phyloP scores from a whole-genome alignment of 2,888 invertebrate genomes.

The Clitarchus hookeri region DNA sequence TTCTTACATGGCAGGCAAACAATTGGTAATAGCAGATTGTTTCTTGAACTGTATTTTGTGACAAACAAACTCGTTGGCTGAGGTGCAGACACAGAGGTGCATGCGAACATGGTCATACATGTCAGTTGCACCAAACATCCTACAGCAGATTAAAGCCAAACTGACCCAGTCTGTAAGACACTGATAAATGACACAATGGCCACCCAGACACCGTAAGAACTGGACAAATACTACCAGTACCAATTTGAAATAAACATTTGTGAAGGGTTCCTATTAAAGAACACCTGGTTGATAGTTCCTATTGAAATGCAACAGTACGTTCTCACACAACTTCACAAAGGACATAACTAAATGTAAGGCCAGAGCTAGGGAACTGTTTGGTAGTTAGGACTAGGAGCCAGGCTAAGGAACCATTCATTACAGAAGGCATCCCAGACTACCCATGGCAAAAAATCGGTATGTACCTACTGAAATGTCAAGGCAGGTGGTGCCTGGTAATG shows the following conservation, averaged over 20 bases:
- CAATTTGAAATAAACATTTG: too few species aligned
- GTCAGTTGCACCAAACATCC: too few species aligned
- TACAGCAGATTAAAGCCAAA: too few species aligned
- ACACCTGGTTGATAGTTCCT: too few species aligned
- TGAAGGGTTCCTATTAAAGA: not conserved
- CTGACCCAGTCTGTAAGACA: too few species aligned
- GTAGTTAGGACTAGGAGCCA: not conserved
- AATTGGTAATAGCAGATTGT: not conserved
- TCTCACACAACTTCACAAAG: not conserved
- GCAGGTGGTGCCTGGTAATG: not conserved
- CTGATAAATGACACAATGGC: too few species aligned
- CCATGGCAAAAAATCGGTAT: not conserved
- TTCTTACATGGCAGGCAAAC: not conserved
- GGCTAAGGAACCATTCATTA: not conserved
- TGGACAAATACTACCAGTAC: too few species aligned
- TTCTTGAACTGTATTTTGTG: too few species aligned
- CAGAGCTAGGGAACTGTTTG: not conserved
- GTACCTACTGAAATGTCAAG: not conserved
- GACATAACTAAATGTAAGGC: not conserved
- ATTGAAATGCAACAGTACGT: not conserved
- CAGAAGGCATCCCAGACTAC: slow-evolving; percentile 1
- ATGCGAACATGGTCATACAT: too few species aligned
- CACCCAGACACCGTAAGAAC: too few species aligned
- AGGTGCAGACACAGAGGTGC: not conserved
- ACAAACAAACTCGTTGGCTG: too few species aligned